Evolutionary conservation across 30 jellyfish, hydroid and myxozoan genomes (phyloP), one percentile per base, ranked within the genome.

Genomic region (Turritopsis dohrnii): DNA sequence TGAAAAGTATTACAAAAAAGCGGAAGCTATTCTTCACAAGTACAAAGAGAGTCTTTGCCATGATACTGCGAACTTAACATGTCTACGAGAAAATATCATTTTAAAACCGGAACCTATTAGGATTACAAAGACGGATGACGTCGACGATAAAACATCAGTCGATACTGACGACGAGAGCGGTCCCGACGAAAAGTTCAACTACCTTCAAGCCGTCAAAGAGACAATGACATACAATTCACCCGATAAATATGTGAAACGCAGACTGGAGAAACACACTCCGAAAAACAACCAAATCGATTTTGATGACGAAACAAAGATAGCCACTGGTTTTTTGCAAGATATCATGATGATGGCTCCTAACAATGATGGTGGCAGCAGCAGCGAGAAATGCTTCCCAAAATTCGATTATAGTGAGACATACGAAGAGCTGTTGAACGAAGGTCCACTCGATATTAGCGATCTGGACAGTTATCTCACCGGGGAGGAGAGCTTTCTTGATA

Each of bases 1-100:
- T n/a, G 31, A 69, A 69, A 69, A 69, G 5, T 69, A 69, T 69
- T 69, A 69, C 77, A 27, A 69, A n/a, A 69, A 69, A 69, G 77
- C 77, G 22, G 30, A 69, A n/a, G 77, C 77, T 27, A 69, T 69
- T 17, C 9, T 69, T n/a, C 28, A 69, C 16, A 69, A 27, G 19
- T 69, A 69, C 30, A 23, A 27, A 0, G 1, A n/a, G 30, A 69
- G 77, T 1, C 19, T 69, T 0, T 41, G 60, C 60, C 5, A 13
- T 41, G 77, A 27, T 0, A 69, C 31, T 69, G 9, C 31, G 9
- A 9, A 23, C 77, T 9, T 7, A 0, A 69, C 31, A 1, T n/a
- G 16, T n/a, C 22, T 27, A 69, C 28, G 22, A 9, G 17, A 69
- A 7, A 69, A 23, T 9, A 19, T 27, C 19, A 27, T 69, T n/a